Evolutionary conservation across 2,888 invertebrate genomes (phyloP), one percentile per base, ranked within the genome.

Genomic region (Microctonus brassicae): DNA sequence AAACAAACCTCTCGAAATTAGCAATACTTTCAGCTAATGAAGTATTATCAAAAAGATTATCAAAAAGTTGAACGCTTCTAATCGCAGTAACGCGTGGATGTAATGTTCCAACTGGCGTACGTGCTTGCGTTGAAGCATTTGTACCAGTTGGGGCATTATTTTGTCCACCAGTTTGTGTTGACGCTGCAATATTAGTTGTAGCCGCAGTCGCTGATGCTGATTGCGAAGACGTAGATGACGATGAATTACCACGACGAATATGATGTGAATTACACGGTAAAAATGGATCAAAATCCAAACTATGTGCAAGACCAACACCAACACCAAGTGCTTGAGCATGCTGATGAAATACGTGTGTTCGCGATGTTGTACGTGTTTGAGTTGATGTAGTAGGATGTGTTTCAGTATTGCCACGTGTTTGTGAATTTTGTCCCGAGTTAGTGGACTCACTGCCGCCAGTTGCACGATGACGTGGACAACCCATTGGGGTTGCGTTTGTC

Each of bases 201-300:
- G 77, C 66, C 22, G 76, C 73, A 24, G 79, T 72, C 3, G 76
- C 62, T n/a, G 17, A 17, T 47, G 47, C 7, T 17, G 20, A 7
- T 47, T 17, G 17, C 3, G 47, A 17, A 17, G 17, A 17, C 17
- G 47, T 17, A 9, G 47, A 47, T n/a, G 17, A 2, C 39, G 39
- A 3, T n/a, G 5, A 13, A 20, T 17, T 47, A 47, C 6, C 17
- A 60, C 82, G 88, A 0, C 89, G 89, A 64, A 93, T 89, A 80
- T 93, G 93, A 85, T 93, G 93, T 42, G 93, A 93, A 83, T 91
- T 92, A 82, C 94, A 94, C 0, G 92, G 92, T 77, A 94, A 88
- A 81, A 93, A 93, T 36, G 91, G 91, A 86, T 93, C 92, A 75
- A 92, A 91, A 69, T 90, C 85, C 55, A 82, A 58, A 17, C 78